phyloP scores from a whole-genome alignment of 2,888 invertebrate species.

The Chalcis sispes region DNA sequence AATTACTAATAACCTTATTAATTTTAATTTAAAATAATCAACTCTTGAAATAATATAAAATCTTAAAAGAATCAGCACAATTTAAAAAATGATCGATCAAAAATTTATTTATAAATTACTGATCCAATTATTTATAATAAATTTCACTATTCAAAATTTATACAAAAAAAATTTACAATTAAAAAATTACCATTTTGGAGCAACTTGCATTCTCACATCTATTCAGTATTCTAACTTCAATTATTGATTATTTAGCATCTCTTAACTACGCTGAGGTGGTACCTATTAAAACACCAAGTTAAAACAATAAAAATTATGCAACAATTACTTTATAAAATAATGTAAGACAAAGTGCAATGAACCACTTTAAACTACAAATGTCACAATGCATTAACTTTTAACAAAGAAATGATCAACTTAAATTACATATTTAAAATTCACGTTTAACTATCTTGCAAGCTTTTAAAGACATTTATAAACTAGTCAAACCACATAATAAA shows the following conservation, averaged over 20 bases:
- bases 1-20: not conserved
- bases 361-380: slow-evolving; percentile 9
- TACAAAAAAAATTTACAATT: not conserved
- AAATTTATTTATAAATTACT: not conserved
- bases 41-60: too few relatives aligned
- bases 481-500: not conserved
- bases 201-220: slow-evolving; percentile 23
- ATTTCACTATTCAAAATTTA: not conserved
- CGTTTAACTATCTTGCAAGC: not conserved
- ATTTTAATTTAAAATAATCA: not conserved
- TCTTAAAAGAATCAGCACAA: not conserved
- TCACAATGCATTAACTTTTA: too few relatives aligned
- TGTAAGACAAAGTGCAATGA: slow-evolving; percentile 18
- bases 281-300: slow-evolving; percentile 33
- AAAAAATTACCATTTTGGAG: slow-evolving; percentile 49
- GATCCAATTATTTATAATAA: not conserved
- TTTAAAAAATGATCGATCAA: not conserved
- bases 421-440: too few relatives aligned
- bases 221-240: not conserved
- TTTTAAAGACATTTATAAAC: slow-evolving; percentile 11
- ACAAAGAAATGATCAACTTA: slow-evolving; percentile 33
- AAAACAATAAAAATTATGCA: slow-evolving; percentile 53
- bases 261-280: slow-evolving; percentile 4
- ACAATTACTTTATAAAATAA: slow-evolving; percentile 18
- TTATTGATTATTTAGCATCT: slow-evolving; percentile 29